Evolutionary conservation across 2,888 invertebrate species (phyloP), one percentile per base, ranked within the genome.

Genomic region (Cryptophagus acutangulus): DNA sequence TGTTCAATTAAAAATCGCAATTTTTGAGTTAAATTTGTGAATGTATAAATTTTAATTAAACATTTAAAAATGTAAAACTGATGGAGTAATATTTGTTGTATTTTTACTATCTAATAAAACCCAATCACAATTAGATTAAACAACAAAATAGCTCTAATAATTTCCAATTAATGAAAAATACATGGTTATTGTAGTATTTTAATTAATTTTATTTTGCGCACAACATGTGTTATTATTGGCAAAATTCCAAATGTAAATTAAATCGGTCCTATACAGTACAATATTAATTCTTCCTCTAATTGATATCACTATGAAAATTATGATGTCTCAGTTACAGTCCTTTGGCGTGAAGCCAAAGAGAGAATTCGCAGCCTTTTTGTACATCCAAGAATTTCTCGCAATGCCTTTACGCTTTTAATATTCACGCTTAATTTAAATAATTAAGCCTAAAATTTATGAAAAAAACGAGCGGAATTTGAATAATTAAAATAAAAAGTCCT

Each of bases 241-340:
- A 20, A 18, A 43, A 33, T 33, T 43, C 47, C 49, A 49, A 38
- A 43, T 49, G 49, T 43, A 49, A 49, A 49, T 49, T 49, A 49
- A 49, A 45, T 47, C 40, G 41, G 34, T 40, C 33, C 45, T 33
- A 41, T 47, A 16, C 16, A 26, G 40, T 35, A 39, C 45, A 45
- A 39, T 36, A 46, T 48, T 47, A 49, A 49, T 49, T 49, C 41
- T 38, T 43, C 43, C 42, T n/a, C 36, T 49, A 49, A 49, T 49
- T 49, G 47, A 49, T 47, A 46, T 49, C 43, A 26, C 40, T 25
- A 45, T 47, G n/a, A 40, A 45, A 47, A 45, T 48, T 49, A 52
- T 52, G 52, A 52, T 39, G 46, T 51, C 47, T 49, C 52, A 49
- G 46, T 49, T 49, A 46, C 52, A 52, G 43, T 43, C 51, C 42